phyloP scores from a whole-genome alignment of 2,888 invertebrate genomes.

The Lypha dubia region DNA sequence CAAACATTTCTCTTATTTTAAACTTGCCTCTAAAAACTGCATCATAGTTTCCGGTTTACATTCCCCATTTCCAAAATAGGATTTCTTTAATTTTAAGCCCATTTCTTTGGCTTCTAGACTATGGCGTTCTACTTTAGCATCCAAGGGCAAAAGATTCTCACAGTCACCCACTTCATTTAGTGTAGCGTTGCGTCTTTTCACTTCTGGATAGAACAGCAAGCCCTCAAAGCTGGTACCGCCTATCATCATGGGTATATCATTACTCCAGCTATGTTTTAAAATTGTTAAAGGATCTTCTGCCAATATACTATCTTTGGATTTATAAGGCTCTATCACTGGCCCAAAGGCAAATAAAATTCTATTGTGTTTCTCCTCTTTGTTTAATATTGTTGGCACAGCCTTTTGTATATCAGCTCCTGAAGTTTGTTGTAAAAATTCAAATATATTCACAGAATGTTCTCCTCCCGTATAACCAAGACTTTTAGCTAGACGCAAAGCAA shows the following conservation, averaged over 20 bases:
- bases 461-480: conserved; percentile 78
- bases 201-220: conserved; percentile 80
- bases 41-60: conserved; percentile 81
- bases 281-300: conserved; percentile 76
- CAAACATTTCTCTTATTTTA: not conserved
- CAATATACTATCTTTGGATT: conserved; percentile 79
- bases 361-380: conserved; percentile 79
- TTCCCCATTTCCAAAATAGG: conserved; percentile 78
- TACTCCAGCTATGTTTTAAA: conserved; percentile 80
- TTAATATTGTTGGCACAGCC: conserved; percentile 76
- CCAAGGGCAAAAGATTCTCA: conserved; percentile 78
- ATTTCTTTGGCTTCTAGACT: conserved; percentile 75
- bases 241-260: conserved; percentile 80
- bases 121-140: conserved; percentile 76
- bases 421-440: conserved; percentile 78
- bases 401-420: conserved; percentile 78
- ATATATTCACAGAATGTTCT: conserved; percentile 79
- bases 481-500: conserved; percentile 79
- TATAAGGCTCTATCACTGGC: conserved; percentile 81
- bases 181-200: conserved; percentile 78
- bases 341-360: conserved; percentile 80
- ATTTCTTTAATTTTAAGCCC: conserved; percentile 76
- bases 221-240: conserved; percentile 82
- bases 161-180: conserved; percentile 79
- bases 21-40: conserved; percentile 78